Conservation (phyloP, 2,888 invertebrate species). For the Brachyptera putata region DNA sequence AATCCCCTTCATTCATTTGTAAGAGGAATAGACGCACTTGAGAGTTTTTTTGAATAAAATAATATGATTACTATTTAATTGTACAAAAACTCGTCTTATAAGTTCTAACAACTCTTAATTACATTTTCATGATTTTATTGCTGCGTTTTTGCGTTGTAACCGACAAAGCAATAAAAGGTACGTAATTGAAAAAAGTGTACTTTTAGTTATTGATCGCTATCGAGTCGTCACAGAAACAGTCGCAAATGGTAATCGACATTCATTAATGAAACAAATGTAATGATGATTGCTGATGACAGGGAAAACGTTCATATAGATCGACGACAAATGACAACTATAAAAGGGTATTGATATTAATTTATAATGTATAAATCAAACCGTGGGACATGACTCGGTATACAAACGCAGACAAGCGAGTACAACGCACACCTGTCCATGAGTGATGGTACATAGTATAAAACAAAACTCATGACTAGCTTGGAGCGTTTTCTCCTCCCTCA, state of each 20-base stretch:
- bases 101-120: constrained; percentile 7
- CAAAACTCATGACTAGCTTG: constrained; percentile 7
- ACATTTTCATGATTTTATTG: constrained; percentile 6
- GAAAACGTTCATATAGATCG: background rate
- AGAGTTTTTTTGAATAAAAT: too few species aligned
- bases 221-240: too few species aligned
- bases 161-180: background rate
- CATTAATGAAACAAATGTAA: constrained; percentile 2
- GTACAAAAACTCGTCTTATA: constrained; percentile 9
- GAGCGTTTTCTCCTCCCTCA: constrained; percentile 4
- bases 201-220: background rate
- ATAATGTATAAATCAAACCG: constrained; percentile 19
- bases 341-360: constrained; percentile 14
- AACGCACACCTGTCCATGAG: constrained; percentile 13
- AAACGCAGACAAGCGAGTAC: constrained; percentile 11
- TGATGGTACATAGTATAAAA: constrained; percentile 3
- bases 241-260: constrained; percentile 3
- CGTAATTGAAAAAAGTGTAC: background rate
- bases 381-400: constrained; percentile 14
- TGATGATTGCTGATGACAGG: background rate
- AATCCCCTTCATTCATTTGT: background rate
- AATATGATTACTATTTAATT: background rate
- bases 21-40: background rate
- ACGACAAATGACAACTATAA: constrained; percentile 3
- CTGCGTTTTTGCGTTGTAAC: background rate